phyloP scores from a whole-genome alignment of 2,797 vertebrate species.

The Neosilurus hyrtlii region DNA sequence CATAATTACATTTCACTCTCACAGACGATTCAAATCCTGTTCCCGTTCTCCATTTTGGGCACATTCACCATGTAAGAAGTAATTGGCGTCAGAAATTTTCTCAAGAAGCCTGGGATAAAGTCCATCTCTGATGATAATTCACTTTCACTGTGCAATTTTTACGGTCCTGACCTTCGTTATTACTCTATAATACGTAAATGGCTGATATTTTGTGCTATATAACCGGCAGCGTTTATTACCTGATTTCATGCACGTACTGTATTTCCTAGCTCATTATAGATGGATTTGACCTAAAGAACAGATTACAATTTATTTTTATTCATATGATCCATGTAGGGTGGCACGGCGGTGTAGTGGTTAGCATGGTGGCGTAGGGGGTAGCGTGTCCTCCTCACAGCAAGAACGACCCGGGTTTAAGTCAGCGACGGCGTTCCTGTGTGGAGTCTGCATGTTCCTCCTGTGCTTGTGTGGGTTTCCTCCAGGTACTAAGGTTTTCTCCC shows the following conservation, averaged over 20 bases:
- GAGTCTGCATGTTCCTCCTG: too few species aligned
- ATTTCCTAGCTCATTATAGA: neutral
- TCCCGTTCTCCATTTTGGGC: neutral
- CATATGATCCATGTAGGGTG: neutral
- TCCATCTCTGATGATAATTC: neutral
- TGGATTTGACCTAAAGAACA: neutral
- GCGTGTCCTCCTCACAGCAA: too few species aligned
- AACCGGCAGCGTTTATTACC: slow-evolving; percentile 11
- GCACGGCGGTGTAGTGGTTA: too few species aligned
- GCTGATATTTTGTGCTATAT: neutral
- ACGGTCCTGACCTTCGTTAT: slow-evolving; percentile 6
- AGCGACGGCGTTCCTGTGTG: too few species aligned
- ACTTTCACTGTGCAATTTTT: slow-evolving; percentile 17
- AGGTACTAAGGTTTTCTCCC: too few species aligned
- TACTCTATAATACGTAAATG: neutral
- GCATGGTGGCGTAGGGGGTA: too few species aligned
- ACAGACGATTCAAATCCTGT: slow-evolving; percentile 7
- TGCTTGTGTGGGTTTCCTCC: too few species aligned
- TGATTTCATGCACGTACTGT: slow-evolving; percentile 15
- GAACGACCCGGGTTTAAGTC: too few species aligned
- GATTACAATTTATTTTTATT: neutral
- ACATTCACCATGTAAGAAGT: slow-evolving; percentile 10
- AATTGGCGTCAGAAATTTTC: slow-evolving; percentile 9
- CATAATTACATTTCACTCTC: slow-evolving; percentile 18
- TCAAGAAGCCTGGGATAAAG: neutral